Conservation (phyloP, 2,113 vertebrate species). For the Ceyx cyanopectus region DNA sequence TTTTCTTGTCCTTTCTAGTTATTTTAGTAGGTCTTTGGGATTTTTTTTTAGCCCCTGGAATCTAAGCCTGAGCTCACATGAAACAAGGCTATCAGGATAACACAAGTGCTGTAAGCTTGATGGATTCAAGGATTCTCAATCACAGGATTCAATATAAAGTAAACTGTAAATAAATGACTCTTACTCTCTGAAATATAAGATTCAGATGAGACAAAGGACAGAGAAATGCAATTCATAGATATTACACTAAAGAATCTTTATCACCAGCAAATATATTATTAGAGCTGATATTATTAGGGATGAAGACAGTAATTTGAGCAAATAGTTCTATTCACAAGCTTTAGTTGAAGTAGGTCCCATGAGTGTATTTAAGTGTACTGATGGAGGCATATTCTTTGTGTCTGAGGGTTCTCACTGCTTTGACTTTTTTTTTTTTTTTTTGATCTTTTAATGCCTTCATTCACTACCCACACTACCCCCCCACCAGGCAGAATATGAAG, state of each 20-base stretch:
- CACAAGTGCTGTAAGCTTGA: neutral
- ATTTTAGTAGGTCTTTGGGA: neutral
- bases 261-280: neutral
- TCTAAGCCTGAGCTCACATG: neutral
- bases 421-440: neutral
- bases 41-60: neutral
- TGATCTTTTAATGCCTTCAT: neutral
- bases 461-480: fast-evolving
- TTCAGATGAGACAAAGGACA: conserved; percentile 18
- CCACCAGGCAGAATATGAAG: neutral
- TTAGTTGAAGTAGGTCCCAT: neutral
- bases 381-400: neutral
- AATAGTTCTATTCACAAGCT: neutral
- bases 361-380: neutral
- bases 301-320: conserved; percentile 28
- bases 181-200: conserved; percentile 1
- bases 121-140: conserved; percentile 35
- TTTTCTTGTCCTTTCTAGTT: neutral
- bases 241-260: conserved; percentile 18
- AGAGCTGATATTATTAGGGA: neutral
- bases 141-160: conserved; percentile 12
- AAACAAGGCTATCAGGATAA: neutral
- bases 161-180: conserved; percentile 36
- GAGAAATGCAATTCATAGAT: conserved; percentile 5
- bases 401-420: neutral